phyloP scores from a whole-genome alignment of 2,113 vertebrate genomes.

The Chaenogobius annularis region DNA sequence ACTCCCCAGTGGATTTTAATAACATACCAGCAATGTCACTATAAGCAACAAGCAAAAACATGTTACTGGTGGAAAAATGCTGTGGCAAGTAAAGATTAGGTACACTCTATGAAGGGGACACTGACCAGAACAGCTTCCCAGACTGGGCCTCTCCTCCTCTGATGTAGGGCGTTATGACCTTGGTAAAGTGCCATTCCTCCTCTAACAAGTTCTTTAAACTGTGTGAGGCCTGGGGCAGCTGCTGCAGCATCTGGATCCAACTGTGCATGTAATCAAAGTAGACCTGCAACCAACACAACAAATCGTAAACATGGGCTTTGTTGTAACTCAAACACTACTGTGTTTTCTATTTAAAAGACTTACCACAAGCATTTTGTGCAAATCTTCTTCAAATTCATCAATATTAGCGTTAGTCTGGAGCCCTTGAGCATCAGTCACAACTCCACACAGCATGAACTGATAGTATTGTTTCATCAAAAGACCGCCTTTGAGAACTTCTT shows the following conservation, averaged over 20 bases:
- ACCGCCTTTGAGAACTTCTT: slow-evolving; percentile 95
- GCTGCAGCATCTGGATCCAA: slow-evolving; percentile 99
- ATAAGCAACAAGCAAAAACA: slow-evolving; percentile 16
- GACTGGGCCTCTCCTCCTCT: slow-evolving; percentile 97
- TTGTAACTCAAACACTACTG: no score
- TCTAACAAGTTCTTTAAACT: slow-evolving; percentile 98
- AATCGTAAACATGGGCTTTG: background rate
- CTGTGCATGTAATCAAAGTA: slow-evolving; percentile 99
- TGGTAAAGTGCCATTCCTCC: slow-evolving; percentile 99
- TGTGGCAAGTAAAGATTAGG: background rate
- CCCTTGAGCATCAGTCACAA: slow-evolving; percentile 80
- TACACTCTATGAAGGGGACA: background rate
- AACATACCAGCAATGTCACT: slow-evolving; percentile 98
- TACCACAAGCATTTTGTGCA: slow-evolving; percentile 98
- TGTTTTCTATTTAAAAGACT: slow-evolving; percentile 28
- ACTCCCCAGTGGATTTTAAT: slow-evolving; percentile 94
- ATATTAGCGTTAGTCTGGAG: slow-evolving; percentile 88
- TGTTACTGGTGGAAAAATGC: background rate
- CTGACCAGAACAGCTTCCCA: slow-evolving; percentile 94
- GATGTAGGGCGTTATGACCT: slow-evolving; percentile 98
- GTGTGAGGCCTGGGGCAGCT: slow-evolving; percentile 97
- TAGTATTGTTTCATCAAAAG: slow-evolving; percentile 99
- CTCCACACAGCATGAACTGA: slow-evolving; percentile 92
- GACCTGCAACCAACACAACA: slow-evolving; percentile 77
- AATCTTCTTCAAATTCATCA: slow-evolving; percentile 96